Evolutionary conservation across 2,113 vertebrate species (phyloP).

Genomic region (Pycnonotus jocosus): DNA sequence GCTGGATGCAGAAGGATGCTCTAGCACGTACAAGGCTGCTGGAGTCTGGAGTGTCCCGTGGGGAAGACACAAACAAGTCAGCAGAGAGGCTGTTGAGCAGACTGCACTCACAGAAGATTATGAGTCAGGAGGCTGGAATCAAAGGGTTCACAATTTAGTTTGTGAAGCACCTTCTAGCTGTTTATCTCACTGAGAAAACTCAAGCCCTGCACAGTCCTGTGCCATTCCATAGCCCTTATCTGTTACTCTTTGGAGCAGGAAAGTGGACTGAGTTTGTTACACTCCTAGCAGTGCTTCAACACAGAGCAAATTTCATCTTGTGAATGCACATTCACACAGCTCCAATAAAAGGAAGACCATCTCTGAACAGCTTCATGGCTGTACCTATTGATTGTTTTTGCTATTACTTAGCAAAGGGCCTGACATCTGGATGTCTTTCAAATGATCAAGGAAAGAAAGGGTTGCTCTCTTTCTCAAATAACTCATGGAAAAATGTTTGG

Average conservation of each 20-base stretch:
- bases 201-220: neutral
- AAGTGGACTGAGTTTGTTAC: neutral
- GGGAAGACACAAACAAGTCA: neutral
- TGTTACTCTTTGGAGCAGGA: neutral
- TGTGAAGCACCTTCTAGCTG: neutral
- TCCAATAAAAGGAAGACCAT: neutral
- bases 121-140: neutral
- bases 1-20: neutral
- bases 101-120: neutral
- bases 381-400: neutral
- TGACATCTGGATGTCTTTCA: neutral
- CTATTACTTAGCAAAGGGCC: neutral
- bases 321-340: neutral
- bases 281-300: neutral
- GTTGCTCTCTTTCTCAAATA: neutral
- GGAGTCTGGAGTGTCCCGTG: neutral
- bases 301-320: neutral
- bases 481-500: neutral
- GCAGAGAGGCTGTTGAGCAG: neutral
- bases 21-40: neutral
- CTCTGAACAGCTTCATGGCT: neutral
- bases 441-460: neutral
- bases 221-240: neutral
- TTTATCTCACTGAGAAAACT: neutral
- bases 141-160: neutral